These are phyloP conservation scores for Psittacula derbiana DNA, from an alignment of 2,797 vertebrate species.

Conservation along the genomic window DNA sequence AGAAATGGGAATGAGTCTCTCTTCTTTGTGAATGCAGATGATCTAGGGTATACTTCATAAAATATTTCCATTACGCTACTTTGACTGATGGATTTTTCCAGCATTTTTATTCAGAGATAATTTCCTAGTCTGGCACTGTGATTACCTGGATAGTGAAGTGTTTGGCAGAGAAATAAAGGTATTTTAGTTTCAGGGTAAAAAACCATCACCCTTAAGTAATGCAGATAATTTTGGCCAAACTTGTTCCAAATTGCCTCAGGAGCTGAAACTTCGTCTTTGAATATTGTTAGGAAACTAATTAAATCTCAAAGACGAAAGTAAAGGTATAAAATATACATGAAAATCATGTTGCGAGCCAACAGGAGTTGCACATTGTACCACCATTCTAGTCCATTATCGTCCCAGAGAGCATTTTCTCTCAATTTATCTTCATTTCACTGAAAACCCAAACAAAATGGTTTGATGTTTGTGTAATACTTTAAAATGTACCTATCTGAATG, in stretches of 20 bases:
- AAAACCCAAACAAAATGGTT: conserved; percentile 2
- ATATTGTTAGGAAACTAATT: background rate
- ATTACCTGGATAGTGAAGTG: background rate
- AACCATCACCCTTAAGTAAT: background rate
- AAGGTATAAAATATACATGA: background rate
- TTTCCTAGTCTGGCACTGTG: background rate
- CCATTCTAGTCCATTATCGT: background rate
- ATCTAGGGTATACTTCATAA: background rate
- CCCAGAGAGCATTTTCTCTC: background rate
- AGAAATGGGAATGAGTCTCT: background rate
- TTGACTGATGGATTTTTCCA: background rate
- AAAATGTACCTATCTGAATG: background rate
- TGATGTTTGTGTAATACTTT: background rate
- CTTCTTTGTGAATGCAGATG: background rate
- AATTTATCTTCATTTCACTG: background rate
- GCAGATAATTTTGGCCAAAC: background rate
- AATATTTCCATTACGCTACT: background rate
- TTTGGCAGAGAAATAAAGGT: background rate
- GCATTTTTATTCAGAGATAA: background rate
- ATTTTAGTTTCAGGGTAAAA: background rate
- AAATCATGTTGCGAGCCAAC: background rate
- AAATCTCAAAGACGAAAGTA: background rate
- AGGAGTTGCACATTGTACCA: background rate
- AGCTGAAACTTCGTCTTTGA: background rate
- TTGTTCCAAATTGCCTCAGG: background rate